phyloP scores from a whole-genome alignment of 30 jellyfish, hydroid and myxozoan species.

The Aurelia sp. region DNA sequence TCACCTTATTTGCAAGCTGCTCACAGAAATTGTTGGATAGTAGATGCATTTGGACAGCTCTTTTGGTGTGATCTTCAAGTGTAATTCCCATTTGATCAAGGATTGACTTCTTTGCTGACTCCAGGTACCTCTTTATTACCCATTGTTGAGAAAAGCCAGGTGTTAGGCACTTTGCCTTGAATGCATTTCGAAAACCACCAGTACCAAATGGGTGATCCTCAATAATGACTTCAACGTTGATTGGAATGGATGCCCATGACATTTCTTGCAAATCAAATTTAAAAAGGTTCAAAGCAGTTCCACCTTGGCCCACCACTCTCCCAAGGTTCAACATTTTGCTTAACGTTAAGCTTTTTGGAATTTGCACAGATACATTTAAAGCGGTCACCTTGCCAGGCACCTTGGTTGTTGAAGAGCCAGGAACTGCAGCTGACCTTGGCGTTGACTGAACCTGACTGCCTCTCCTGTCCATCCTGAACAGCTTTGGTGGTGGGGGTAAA shows the following conservation, averaged over 20 bases:
- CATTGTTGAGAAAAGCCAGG: not conserved
- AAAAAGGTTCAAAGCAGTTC: too few relatives aligned
- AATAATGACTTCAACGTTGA: not conserved
- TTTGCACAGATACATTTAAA: too few relatives aligned
- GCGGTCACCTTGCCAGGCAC: too few relatives aligned
- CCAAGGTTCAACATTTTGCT: too few relatives aligned
- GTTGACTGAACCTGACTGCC: too few relatives aligned
- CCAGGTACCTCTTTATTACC: slow-evolving; percentile 12
- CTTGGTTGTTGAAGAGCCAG: too few relatives aligned
- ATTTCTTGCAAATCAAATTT: slow-evolving; percentile 10
- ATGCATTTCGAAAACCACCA: slow-evolving; percentile 24
- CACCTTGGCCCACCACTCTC: too few relatives aligned
- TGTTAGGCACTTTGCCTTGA: not conserved
- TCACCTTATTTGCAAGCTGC: not conserved
- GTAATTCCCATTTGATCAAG: not conserved
- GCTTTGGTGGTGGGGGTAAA: too few relatives aligned
- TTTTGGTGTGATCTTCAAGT: slow-evolving; percentile 2
- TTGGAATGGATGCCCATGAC: slow-evolving; percentile 27
- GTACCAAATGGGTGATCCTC: slow-evolving; percentile 8
- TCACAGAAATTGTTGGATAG: slow-evolving; percentile 6
- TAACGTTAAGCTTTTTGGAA: too few relatives aligned
- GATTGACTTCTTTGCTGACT: not conserved
- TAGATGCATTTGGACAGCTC: slow-evolving; percentile 21
- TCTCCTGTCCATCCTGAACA: too few relatives aligned
- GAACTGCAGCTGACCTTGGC: too few relatives aligned